These are phyloP conservation scores for Papilio machaon DNA, from an alignment of 1,140 invertebrate species.

Conservation along the genomic window DNA sequence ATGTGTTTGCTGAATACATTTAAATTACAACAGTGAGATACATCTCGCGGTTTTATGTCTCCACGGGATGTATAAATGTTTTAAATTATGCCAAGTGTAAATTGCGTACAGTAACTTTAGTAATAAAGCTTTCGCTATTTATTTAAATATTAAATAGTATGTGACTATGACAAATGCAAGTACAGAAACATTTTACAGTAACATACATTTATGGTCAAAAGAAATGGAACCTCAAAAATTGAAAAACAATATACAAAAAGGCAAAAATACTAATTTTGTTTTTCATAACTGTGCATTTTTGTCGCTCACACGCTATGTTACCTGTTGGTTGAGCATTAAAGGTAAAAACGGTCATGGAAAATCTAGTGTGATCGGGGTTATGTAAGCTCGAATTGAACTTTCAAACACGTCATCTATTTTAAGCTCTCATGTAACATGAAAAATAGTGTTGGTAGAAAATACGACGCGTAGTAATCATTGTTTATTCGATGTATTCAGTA, in stretches of 20 bases:
- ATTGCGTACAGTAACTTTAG: not conserved
- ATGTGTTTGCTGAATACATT: not conserved
- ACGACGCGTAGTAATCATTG: not conserved
- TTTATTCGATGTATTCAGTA: slow-evolving; percentile 30
- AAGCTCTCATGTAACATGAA: not conserved
- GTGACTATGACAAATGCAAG: not conserved
- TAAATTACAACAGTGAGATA: slow-evolving; percentile 2
- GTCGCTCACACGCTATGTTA: no score
- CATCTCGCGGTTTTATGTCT: not conserved
- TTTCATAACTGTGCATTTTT: no score
- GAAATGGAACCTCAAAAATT: no score
- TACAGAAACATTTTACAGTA: not conserved
- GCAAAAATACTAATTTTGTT: no score
- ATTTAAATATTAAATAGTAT: not conserved
- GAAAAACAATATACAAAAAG: no score
- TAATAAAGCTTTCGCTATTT: not conserved
- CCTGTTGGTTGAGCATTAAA: no score
- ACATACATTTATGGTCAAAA: no score
- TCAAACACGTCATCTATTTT: not conserved
- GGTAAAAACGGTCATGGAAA: no score
- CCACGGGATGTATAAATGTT: not conserved
- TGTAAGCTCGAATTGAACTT: not conserved
- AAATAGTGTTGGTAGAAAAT: slow-evolving; percentile 1
- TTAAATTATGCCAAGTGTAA: slow-evolving; percentile 19
- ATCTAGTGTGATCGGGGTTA: no score